Percentiles rank a stretch among this genome's conserved stretches.
Conservation (phyloP, 2,113 vertebrate species). For the Merops nubicus region DNA sequence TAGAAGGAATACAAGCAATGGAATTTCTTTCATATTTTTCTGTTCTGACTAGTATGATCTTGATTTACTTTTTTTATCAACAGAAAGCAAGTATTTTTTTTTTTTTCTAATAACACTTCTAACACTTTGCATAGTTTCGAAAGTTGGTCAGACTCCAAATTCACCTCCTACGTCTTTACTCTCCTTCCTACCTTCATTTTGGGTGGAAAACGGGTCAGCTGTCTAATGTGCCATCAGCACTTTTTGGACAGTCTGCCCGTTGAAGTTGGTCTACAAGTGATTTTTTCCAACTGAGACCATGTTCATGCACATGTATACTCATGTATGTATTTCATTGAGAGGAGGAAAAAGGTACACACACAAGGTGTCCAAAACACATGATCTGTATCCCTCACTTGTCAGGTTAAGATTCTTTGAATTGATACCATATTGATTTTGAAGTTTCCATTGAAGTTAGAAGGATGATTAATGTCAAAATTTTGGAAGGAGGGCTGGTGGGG, state of each 20-base stretch:
- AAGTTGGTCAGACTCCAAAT: background rate
- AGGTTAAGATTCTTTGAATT: background rate
- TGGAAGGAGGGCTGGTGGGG: background rate
- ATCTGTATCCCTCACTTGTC: no score
- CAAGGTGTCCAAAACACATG: background rate
- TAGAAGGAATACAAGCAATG: background rate
- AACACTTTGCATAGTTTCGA: fast-evolving
- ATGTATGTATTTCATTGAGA: background rate
- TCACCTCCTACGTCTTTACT: background rate
- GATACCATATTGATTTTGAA: fast-evolving
- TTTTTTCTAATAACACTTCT: background rate
- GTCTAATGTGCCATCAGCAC: background rate
- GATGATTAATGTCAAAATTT: background rate
- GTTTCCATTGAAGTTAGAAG: background rate
- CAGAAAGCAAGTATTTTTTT: background rate
- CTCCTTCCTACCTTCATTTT: background rate
- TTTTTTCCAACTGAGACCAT: no score
- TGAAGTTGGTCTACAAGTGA: background rate
- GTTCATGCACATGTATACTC: no score
- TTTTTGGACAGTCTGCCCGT: background rate
- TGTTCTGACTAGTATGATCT: background rate
- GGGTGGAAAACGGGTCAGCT: background rate
- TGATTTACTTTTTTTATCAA: background rate
- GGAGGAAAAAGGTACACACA: background rate
- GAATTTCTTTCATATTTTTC: background rate